These are phyloP conservation scores for Tipula unca DNA, from an alignment of 2,888 invertebrate species.

Conservation along the genomic window DNA sequence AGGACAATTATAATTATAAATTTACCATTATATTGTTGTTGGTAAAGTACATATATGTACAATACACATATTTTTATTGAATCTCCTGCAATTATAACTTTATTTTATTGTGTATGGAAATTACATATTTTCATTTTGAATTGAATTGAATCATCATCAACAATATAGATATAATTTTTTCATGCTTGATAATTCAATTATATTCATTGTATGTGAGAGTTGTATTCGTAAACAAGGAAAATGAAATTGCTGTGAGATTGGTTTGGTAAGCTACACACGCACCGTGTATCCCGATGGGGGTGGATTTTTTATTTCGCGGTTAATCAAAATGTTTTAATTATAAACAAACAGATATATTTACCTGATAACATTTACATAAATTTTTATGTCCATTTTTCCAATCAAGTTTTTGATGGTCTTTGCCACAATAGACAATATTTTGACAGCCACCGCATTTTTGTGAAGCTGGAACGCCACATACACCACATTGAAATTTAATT, in stretches of 20 bases:
- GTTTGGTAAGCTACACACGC: no score
- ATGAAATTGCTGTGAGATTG: no score
- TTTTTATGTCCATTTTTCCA: slow-evolving; percentile 61
- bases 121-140: background rate
- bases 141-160: background rate
- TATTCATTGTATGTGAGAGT: background rate
- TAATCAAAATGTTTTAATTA: no score
- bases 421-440: slow-evolving; percentile 58
- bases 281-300: no score
- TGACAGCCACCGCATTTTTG: slow-evolving; percentile 62
- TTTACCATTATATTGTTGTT: no score
- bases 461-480: slow-evolving; percentile 53
- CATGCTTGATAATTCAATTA: background rate
- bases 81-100: background rate
- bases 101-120: background rate
- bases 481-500: slow-evolving; percentile 45
- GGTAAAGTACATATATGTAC: background rate
- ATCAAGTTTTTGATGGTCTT: slow-evolving; percentile 61
- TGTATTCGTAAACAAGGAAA: background rate
- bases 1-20: background rate
- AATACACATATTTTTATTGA: background rate
- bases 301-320: no score
- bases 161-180: background rate
- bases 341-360: slow-evolving; percentile 24
- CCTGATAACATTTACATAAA: slow-evolving; percentile 47